These are phyloP conservation scores for Diplodus sargus DNA, from an alignment of 2,797 vertebrate genomes.

Conservation along the genomic window DNA sequence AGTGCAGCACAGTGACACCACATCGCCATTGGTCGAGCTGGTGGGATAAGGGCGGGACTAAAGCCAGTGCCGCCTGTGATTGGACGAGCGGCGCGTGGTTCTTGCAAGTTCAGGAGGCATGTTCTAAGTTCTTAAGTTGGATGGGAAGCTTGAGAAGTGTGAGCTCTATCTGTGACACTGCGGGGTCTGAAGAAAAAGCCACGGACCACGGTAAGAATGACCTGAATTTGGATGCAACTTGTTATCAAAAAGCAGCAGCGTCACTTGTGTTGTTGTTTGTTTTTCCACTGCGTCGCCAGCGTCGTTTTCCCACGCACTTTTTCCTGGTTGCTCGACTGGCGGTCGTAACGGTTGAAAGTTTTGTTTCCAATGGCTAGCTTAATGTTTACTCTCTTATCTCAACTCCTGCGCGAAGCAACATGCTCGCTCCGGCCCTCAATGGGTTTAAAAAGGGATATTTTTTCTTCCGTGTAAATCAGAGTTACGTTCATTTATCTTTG, in stretches of 20 bases:
- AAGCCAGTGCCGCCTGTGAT: conserved; percentile 35
- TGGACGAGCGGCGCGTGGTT: conserved; percentile 59
- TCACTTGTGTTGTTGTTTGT: background rate
- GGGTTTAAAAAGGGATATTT: background rate
- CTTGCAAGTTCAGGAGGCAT: conserved; percentile 39
- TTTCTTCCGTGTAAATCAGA: background rate
- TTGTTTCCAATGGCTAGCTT: background rate
- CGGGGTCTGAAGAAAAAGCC: conserved; percentile 26
- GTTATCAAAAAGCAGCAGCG: background rate
- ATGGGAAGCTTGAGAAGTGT: conserved; percentile 34
- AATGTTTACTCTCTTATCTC: background rate
- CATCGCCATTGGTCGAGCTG: conserved; percentile 69
- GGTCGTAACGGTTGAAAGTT: background rate
- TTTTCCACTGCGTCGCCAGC: background rate
- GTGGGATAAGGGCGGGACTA: conserved; percentile 52
- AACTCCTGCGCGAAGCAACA: fast-evolving
- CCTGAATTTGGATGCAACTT: background rate
- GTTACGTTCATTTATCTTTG: background rate
- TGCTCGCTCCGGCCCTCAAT: fast-evolving
- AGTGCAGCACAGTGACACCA: background rate
- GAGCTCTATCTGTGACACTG: conserved; percentile 15
- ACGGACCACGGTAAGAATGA: conserved; percentile 64
- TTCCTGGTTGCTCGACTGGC: conserved; percentile 62
- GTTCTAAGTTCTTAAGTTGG: conserved; percentile 66
- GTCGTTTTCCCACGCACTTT: conserved; percentile 44